These are phyloP conservation scores for Xyrauchen texanus DNA, from an alignment of 2,113 vertebrate species.

Conservation along the genomic window DNA sequence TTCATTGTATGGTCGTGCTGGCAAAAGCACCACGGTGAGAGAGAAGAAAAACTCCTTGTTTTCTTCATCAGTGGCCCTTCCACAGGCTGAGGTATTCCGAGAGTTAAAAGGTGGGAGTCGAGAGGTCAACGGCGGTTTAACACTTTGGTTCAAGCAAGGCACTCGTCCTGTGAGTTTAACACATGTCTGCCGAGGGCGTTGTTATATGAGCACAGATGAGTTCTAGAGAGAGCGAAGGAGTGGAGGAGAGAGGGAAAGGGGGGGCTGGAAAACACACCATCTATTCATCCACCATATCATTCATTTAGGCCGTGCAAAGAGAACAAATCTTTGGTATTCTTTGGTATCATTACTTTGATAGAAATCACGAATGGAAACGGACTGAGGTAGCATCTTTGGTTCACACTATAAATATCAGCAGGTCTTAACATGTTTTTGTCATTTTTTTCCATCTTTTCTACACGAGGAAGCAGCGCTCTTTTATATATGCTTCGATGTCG, in stretches of 20 bases:
- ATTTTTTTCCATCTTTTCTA: constrained; percentile 63
- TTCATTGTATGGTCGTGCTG: constrained; percentile 97
- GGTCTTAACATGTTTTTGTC: constrained; percentile 81
- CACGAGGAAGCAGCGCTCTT: constrained; percentile 83
- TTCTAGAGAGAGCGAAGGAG: constrained; percentile 71
- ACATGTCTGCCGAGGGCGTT: constrained; percentile 74
- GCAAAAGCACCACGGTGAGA: constrained; percentile 96
- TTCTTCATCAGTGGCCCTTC: constrained; percentile 94
- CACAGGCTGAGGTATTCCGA: constrained; percentile 99
- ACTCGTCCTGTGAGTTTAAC: constrained; percentile 98
- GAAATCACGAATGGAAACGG: constrained; percentile 98
- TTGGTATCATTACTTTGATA: constrained; percentile 99
- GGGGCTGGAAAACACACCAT: constrained; percentile 66
- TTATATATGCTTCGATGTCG: constrained; percentile 81
- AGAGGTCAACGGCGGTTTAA: constrained; percentile 99
- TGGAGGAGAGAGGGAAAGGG: constrained; percentile 7
- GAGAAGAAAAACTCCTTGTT: constrained; percentile 81
- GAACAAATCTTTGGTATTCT: constrained; percentile 98
- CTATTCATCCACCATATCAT: constrained; percentile 81
- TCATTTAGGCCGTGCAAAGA: constrained; percentile 88
- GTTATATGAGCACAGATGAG: constrained; percentile 65
- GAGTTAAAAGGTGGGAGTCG: constrained; percentile 90
- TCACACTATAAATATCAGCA: constrained; percentile 98
- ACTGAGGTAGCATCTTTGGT: constrained; percentile 99
- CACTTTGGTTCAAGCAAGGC: constrained; percentile 99